Evolutionary conservation across 2,888 invertebrate species (phyloP), one percentile per base, ranked within the genome.

Genomic region (Sycophila texana): DNA sequence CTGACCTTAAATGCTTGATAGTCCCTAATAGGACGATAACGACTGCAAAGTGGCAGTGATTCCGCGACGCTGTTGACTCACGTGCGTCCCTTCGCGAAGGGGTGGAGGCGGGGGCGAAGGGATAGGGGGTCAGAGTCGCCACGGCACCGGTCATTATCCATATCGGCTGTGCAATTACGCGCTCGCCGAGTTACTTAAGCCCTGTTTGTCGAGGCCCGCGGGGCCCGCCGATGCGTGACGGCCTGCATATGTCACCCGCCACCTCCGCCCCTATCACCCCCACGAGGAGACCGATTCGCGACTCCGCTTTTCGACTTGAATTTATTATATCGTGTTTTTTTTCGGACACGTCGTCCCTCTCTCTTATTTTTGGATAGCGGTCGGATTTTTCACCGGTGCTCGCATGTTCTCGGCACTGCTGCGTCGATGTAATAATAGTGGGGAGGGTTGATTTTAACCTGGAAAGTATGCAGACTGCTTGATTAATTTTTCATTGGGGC

Each of bases 121-220:
- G 63, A 22, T 3, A 22, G 55, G 20, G 53, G 51, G 13, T 0
- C 12, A 1, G 5, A 1, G n/a, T 20, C 14, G 3, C 22, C 53
- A 18, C 2, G 14, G 75, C 51, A 79, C 61, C 72, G 76, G 76
- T 81, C 74, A 77, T 81, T 79, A 76, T 77, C 80, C n/a, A n/a
- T n/a, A 58, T 68, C 70, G 14, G 75, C 79, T 82, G 83, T 85
- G 83, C 83, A 86, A 86, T 87, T 86, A 87, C 83, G 81, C 63
- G 65, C 78, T 14, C 47, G 39, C 13, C 85, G 85, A 84, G 86
- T 87, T 88, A 85, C 86, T 88, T 87, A 86, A 86, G 7, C 87
- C 86, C 84, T 83, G 84, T 84, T 86, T 84, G 83, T 82, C 82
- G 82, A 79, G 77, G 61, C 63, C 58, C 53, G 80, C 55, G 75